Percentiles rank a stretch among this genome's conserved stretches.
Evolutionary conservation across 2,888 invertebrate genomes (phyloP).

Genomic region (Drosophila mimetica): DNA sequence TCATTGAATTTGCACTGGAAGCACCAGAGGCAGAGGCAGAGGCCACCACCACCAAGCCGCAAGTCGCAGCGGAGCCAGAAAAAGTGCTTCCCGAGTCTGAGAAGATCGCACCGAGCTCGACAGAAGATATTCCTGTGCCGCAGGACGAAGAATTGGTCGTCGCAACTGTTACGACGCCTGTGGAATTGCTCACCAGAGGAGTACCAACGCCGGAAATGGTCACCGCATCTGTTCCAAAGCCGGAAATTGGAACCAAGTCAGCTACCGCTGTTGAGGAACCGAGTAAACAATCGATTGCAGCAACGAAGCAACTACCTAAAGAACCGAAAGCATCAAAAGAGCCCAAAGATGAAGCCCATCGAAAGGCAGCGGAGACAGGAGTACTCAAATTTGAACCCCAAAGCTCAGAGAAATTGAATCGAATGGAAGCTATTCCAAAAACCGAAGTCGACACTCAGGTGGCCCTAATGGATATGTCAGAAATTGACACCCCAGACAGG

Average conservation of each 20-base stretch:
- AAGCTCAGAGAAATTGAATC: not conserved
- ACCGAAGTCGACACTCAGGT: not conserved
- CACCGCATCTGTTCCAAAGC: not conserved
- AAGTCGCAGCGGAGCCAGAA: not conserved
- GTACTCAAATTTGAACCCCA: not conserved
- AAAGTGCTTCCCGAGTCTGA: not conserved
- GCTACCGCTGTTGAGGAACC: not conserved
- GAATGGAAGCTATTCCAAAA: not conserved
- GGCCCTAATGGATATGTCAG: not conserved
- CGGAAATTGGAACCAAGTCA: not conserved
- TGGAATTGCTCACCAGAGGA: not conserved
- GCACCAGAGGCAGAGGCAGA: not conserved
- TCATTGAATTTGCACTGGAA: no score
- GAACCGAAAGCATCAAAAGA: no score
- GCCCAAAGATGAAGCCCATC: not conserved
- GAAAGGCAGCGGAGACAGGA: no score
- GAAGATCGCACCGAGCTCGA: no score
- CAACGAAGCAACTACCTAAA: not conserved
- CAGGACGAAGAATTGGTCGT: not conserved
- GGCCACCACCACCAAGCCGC: no score
- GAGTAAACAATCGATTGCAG: not conserved
- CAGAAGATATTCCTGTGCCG: not conserved
- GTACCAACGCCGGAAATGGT: not conserved
- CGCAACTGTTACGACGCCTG: not conserved
- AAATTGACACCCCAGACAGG: not conserved